These are phyloP conservation scores for Agapostemon virescens DNA, from an alignment of 2,888 invertebrate genomes.

Conservation along the genomic window DNA sequence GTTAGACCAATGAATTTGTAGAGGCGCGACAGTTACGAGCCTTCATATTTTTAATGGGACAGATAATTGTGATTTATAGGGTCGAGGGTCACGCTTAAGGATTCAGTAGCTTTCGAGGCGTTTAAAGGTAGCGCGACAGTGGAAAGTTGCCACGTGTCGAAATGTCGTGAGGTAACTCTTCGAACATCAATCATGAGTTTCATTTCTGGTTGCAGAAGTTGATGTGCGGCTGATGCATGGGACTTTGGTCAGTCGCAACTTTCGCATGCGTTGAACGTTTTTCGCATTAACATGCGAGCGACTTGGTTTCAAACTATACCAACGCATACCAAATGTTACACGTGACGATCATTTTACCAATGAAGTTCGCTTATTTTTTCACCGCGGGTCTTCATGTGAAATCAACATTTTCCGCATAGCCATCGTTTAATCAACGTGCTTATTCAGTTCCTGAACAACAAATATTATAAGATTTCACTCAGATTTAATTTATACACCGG, in stretches of 20 bases:
- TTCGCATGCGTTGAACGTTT: neutral
- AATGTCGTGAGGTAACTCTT: neutral
- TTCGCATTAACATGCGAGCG: neutral
- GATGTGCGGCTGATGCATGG: neutral
- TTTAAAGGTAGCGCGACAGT: conserved; percentile 11
- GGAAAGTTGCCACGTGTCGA: conserved; percentile 10
- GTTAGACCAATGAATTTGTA: conserved; percentile 4
- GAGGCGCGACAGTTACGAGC: conserved; percentile 3
- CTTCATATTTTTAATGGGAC: neutral
- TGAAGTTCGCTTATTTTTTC: no score
- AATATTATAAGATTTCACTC: no score
- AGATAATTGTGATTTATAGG: conserved; percentile 2
- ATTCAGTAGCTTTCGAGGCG: neutral
- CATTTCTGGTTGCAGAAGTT: neutral
- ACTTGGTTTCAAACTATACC: no score
- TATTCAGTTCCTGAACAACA: no score
- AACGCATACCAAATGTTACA: no score
- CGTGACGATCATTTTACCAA: no score
- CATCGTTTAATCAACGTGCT: no score
- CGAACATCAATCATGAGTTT: conserved; percentile 10
- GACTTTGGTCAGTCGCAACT: neutral
- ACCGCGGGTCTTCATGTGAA: no score
- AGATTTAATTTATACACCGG: no score
- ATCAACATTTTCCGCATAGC: no score
- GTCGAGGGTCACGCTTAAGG: neutral